Evolutionary conservation across 2,113 vertebrate genomes (phyloP), one percentile per base, ranked within the genome.

Genomic region (Trematocara zebra): DNA sequence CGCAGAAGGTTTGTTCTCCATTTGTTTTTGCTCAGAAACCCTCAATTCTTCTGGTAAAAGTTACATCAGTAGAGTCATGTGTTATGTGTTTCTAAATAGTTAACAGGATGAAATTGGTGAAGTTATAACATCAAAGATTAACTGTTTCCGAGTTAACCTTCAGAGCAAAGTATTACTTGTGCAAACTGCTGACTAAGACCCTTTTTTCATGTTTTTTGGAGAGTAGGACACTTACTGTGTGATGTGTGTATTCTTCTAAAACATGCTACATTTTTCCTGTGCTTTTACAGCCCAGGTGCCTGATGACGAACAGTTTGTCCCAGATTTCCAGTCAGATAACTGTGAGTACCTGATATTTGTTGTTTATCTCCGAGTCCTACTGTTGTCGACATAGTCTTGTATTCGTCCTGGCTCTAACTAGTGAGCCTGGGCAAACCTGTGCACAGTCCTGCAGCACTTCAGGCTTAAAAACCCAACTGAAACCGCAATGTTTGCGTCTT

Each of bases 321-420:
- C 98, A 89, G 98, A 99, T 97, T 99, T 99, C 95, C 98, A 98
- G 96, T 98, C 98, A 4, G 98, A 99, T 93, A 99, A 97, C 96
- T 94, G 98, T 99, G 95, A 99, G 98, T 99, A 96, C 87, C 88
- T 88, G 54, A 84, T 44, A 72, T 82, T 51, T 81, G 81, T 49
- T 51, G 4, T 76, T 49, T 72, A 44, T 26, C 20, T 76, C 26
- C 3, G 42, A 74, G 42, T 49, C 2, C 23, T 44, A 31, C 69
- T 49, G 15, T 49, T 64, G 3, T 18, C 5, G 3, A 8, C 15
- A 74, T 3, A 18, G 11, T 76, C 72, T 76, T 76, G 11, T 31
- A 8, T 51, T 51, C 0, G 1, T 47, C 23, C 15, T 31, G 26
- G 15, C 26, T 76, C 15, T 49, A 47, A 31, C 26, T n/a, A 33